Evolutionary conservation across 1,140 invertebrate species (phyloP), one percentile per base, ranked within the genome.

Genomic region (Onthophagus taurus): DNA sequence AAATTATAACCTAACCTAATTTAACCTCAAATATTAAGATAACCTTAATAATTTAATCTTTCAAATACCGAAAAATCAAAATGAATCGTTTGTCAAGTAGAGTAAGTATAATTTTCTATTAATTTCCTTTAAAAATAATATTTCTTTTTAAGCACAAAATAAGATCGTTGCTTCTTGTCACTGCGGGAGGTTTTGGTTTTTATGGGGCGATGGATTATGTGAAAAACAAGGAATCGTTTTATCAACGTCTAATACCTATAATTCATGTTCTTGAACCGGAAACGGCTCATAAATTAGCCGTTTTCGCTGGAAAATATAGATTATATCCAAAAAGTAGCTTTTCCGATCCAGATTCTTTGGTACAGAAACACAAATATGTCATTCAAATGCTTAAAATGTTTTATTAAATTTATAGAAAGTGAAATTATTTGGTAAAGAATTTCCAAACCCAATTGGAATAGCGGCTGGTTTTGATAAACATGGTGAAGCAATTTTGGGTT

Each of bases 391-490:
- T 18, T 41, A 37, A 35, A 19, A 36, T 36, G 14, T 33, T 43
- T 46, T 18, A 29, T 45, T 1, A 48, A 31, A 1, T 38, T 55
- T 54, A 34, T 60, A 85, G 80, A 72, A 74, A 59, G 80, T 80
- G 0, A 74, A 67, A 33, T 67, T 96, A 20, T 83, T 86, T 58
- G 74, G 75, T 17, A 63, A 80, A 46, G 57, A 81, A 12, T 81
- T 98, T 35, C 68, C 69, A 45, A 97, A 95, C 71, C 94, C 94
- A 1, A 60, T 99, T 55, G 96, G 96, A 20, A 81, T 98, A 53
- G 95, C 95, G 34, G 96, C 96, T 48, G 96, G 96, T 2, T 98
- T 97, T 72, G 96, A 99, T 64, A 99, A 99, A 64, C 80, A 98
- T 67, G 95, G 79, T 7, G 89, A 97, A 72, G 90, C 88, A 17